phyloP scores from a whole-genome alignment of 1,140 invertebrate species.

The Halesus radiatus region DNA sequence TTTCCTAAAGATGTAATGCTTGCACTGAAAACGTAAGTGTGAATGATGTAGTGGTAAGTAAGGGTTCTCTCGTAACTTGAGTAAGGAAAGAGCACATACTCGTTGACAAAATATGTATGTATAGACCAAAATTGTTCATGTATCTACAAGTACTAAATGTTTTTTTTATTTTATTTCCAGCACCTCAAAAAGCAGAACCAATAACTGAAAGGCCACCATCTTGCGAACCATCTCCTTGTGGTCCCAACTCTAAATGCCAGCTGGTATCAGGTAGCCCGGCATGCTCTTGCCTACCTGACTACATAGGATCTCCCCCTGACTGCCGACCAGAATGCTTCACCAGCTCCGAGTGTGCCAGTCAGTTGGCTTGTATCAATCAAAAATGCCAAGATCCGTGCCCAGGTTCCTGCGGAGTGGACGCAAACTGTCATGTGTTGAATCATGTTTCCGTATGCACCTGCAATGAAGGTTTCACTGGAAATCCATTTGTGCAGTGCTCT shows the following conservation, averaged over 20 bases:
- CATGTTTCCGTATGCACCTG: conserved; percentile 83
- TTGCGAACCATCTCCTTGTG: conserved; percentile 85
- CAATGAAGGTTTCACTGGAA: conserved; percentile 79
- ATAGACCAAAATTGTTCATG: too few species aligned
- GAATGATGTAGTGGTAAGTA: too few species aligned
- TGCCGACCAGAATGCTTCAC: conserved; percentile 83
- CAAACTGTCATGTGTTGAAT: conserved; percentile 80
- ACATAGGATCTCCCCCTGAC: conserved; percentile 81
- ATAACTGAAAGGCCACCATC: conserved; percentile 77
- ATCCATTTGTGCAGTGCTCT: conserved; percentile 82
- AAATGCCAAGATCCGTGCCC: conserved; percentile 83
- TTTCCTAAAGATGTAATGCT: too few species aligned
- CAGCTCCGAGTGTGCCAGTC: conserved; percentile 80
- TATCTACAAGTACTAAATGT: too few species aligned
- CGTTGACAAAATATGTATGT: too few species aligned
- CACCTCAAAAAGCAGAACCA: conserved; percentile 61
- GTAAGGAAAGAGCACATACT: too few species aligned
- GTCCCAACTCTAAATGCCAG: conserved; percentile 85
- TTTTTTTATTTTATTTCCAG: conserved; percentile 37
- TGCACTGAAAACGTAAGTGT: too few species aligned
- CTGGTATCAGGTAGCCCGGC: conserved; percentile 78
- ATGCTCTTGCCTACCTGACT: conserved; percentile 83
- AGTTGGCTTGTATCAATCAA: conserved; percentile 79
- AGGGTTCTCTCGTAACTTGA: too few species aligned
- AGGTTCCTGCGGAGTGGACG: conserved; percentile 82